Conservation (phyloP, 2,888 invertebrate genomes). For the Drosophila nigricruria region DNA sequence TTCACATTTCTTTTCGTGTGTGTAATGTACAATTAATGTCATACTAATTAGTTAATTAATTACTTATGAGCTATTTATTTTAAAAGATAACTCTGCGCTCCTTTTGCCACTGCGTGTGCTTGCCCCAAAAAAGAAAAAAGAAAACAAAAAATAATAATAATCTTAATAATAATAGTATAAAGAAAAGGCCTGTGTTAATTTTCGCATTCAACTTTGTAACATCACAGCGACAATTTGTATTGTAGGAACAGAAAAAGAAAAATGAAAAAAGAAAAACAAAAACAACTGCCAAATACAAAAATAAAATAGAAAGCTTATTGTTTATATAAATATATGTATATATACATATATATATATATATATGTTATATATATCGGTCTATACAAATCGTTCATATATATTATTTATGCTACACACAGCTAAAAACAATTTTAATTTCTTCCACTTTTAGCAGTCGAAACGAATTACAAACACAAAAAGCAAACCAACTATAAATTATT, state of each 20-base stretch:
- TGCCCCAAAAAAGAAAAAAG: slow-evolving; percentile 16
- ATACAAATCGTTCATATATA: slow-evolving; percentile 20
- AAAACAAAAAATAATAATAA: background rate
- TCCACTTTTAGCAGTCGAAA: slow-evolving; percentile 16
- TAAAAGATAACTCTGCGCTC: background rate
- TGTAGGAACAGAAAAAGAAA: slow-evolving; percentile 23
- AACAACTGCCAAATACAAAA: slow-evolving; percentile 55
- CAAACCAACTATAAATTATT: background rate
- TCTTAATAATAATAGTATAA: slow-evolving; percentile 1
- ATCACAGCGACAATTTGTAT: slow-evolving; percentile 43
- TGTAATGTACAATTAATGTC: slow-evolving; percentile 30
- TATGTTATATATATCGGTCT: slow-evolving; percentile 4
- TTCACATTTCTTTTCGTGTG: slow-evolving; percentile 10
- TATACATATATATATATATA: background rate
- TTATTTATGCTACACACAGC: slow-evolving; percentile 3
- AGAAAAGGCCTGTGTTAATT: slow-evolving; percentile 16
- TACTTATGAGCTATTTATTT: slow-evolving; percentile 22
- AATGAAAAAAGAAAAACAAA: slow-evolving; percentile 23
- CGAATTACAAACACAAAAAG: slow-evolving; percentile 9
- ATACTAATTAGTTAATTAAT: slow-evolving; percentile 19
- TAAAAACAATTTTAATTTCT: slow-evolving; percentile 1
- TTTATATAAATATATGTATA: slow-evolving; percentile 16
- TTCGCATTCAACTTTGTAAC: slow-evolving; percentile 32
- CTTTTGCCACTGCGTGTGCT: slow-evolving; percentile 25
- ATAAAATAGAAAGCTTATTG: slow-evolving; percentile 25